phyloP scores from a whole-genome alignment of 2,888 invertebrate genomes.

The Hydriomena furcata region DNA sequence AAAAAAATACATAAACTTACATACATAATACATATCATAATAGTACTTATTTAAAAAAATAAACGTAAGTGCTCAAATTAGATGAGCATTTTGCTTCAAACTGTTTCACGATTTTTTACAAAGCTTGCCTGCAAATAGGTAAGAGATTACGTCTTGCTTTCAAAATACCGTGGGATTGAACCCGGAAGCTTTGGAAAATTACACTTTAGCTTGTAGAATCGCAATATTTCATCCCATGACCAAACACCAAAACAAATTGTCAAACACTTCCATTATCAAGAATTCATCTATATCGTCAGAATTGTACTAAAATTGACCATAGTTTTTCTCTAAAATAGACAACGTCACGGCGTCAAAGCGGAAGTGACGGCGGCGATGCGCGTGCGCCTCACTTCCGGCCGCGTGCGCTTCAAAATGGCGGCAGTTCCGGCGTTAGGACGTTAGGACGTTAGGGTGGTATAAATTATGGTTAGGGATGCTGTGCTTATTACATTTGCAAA shows the following conservation, averaged over 20 bases:
- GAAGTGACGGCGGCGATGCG: conserved; percentile 74
- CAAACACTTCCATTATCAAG: conserved; percentile 13
- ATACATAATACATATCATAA: too few species aligned
- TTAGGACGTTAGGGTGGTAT: conserved; percentile 73
- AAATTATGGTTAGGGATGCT: conserved; percentile 74
- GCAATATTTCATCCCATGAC: conserved; percentile 21
- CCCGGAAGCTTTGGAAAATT: too few species aligned
- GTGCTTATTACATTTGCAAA: conserved; percentile 62
- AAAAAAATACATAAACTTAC: too few species aligned
- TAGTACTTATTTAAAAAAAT: too few species aligned
- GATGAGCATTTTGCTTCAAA: too few species aligned
- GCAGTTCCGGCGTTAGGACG: conserved; percentile 72
- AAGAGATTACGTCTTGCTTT: too few species aligned
- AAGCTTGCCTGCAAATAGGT: too few species aligned
- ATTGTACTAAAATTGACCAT: conserved; percentile 50
- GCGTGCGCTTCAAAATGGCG: conserved; percentile 81
- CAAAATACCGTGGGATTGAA: too few species aligned
- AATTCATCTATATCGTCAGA: conserved; percentile 23
- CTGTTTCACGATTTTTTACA: too few species aligned
- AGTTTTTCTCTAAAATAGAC: conserved; percentile 69
- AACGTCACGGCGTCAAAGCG: conserved; percentile 61
- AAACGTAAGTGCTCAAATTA: too few species aligned
- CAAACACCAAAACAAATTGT: conserved; percentile 20
- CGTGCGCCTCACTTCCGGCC: conserved; percentile 77
- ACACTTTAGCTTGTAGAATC: too few species aligned